Conservation (phyloP, 1,140 invertebrate species). For the Euglossa dilemma region DNA sequence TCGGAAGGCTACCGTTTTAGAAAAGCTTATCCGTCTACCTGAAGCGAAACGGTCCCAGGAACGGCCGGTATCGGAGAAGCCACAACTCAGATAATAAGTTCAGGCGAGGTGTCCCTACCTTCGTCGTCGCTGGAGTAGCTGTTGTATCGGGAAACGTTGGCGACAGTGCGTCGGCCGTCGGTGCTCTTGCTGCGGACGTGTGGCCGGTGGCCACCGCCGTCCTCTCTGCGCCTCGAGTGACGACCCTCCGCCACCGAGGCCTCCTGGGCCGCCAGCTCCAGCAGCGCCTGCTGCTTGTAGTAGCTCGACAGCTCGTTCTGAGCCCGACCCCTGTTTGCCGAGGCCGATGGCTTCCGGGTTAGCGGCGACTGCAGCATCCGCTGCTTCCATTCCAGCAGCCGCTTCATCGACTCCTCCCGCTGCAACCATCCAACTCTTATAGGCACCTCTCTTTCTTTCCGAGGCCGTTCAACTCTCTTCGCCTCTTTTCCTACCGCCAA, state of each 20-base stretch:
- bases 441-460: neutral
- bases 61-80: slow-evolving; percentile 48
- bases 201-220: slow-evolving; percentile 75
- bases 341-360: slow-evolving; percentile 88
- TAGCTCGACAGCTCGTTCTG: slow-evolving; percentile 81
- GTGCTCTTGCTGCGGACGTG: slow-evolving; percentile 81
- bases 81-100: slow-evolving; percentile 78
- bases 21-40: neutral
- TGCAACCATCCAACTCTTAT: slow-evolving; percentile 70
- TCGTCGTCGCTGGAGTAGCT: slow-evolving; percentile 94
- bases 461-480: no score
- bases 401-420: slow-evolving; percentile 95
- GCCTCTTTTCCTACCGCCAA: no score
- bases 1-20: neutral
- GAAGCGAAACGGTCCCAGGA: neutral
- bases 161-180: slow-evolving; percentile 77
- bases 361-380: slow-evolving; percentile 94
- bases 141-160: slow-evolving; percentile 87
- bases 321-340: slow-evolving; percentile 78
- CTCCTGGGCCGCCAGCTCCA: slow-evolving; percentile 74
- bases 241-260: slow-evolving; percentile 70
- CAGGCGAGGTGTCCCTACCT: slow-evolving; percentile 85
- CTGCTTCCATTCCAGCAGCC: slow-evolving; percentile 95
- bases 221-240: slow-evolving; percentile 75
- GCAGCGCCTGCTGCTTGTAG: slow-evolving; percentile 80